A percentile compares a stretch with the other conserved stretches of the same genome.
These are phyloP conservation scores for Agrilus planipennis DNA, from an alignment of 1,140 invertebrate genomes.

Conservation along the genomic window DNA sequence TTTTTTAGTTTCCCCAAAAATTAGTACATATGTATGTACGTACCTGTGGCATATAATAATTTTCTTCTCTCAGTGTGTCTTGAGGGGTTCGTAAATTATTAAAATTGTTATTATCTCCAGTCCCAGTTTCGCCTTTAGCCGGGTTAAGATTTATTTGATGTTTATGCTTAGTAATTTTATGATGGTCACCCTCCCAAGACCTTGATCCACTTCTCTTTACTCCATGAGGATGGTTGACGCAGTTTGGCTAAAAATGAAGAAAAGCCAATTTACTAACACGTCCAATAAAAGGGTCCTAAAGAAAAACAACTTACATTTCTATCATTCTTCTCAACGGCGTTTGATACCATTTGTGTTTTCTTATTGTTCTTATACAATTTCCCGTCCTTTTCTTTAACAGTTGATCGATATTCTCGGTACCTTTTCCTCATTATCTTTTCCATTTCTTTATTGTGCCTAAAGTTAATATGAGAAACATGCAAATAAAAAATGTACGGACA, in stretches of 20 bases:
- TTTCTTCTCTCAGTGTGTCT: no score
- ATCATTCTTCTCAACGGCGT: conserved; percentile 12
- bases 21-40: no score
- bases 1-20: no score
- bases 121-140: conserved; percentile 10
- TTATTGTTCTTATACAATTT: no score
- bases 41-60: no score
- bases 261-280: conserved; percentile 4
- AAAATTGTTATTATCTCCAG: conserved; percentile 1
- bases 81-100: no score
- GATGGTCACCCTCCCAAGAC: conserved; percentile 42
- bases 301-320: no score
- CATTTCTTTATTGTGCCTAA: conserved; percentile 64
- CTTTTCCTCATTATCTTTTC: conserved; percentile 62
- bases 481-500: no score
- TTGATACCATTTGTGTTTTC: conserved; percentile 10
- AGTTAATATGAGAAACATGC: conserved; percentile 8
- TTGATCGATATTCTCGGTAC: conserved; percentile 48
- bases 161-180: conserved; percentile 41
- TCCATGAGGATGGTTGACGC: conserved; percentile 31
- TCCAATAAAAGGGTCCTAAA: no score
- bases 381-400: conserved; percentile 37
- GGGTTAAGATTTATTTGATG: conserved; percentile 19
- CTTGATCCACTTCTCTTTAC: conserved; percentile 43
- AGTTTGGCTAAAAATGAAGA: conserved; percentile 5